Percentiles rank a stretch among this genome's conserved stretches.
Conservation (phyloP, 2,888 invertebrate genomes). For the Epistrophe eligans region DNA sequence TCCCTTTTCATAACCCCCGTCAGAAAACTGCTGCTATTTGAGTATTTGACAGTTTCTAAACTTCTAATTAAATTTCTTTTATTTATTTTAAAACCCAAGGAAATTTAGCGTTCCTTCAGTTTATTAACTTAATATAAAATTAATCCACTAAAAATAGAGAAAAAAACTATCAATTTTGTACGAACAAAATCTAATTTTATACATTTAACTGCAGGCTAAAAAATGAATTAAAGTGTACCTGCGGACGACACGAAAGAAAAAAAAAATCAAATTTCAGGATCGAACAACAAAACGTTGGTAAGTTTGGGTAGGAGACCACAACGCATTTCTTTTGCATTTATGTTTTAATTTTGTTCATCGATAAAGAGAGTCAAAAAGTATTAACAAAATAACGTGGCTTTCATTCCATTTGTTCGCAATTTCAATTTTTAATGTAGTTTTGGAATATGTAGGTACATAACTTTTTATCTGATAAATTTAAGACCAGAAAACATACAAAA, state of each 20-base stretch:
- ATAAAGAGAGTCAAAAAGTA: too few species aligned
- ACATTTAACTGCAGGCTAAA: neutral
- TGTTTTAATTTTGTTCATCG: neutral
- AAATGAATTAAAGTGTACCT: constrained; percentile 2
- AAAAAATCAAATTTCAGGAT: neutral
- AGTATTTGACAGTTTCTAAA: constrained; percentile 23
- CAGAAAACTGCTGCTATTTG: constrained; percentile 9
- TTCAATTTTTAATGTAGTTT: too few species aligned
- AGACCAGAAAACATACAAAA: too few species aligned
- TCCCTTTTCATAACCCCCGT: neutral
- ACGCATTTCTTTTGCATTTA: neutral
- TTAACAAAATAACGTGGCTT: too few species aligned
- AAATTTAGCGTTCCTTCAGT: neutral
- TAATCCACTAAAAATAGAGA: neutral
- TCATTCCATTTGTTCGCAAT: too few species aligned
- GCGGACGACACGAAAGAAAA: neutral
- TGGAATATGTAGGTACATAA: too few species aligned
- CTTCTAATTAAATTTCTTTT: constrained; percentile 14
- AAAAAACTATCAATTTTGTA: neutral
- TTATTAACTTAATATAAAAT: neutral
- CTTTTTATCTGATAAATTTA: too few species aligned
- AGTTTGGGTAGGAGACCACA: neutral
- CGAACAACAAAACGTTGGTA: neutral
- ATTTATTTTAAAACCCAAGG: neutral
- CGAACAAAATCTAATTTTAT: neutral